Evolutionary conservation across 2,113 vertebrate species (phyloP).

Genomic region (Epinephelus moara): DNA sequence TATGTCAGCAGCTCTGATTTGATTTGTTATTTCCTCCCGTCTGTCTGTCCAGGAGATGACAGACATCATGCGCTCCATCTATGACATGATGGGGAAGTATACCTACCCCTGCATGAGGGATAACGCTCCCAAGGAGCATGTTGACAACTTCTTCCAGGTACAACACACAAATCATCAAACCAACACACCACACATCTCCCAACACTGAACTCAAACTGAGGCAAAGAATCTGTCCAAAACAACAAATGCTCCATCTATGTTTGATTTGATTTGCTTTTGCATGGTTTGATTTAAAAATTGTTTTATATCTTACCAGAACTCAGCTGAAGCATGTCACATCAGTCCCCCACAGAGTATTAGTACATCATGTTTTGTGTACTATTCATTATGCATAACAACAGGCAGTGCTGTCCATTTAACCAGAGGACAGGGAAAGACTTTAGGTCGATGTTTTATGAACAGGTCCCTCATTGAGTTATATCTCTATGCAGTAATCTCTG

Average conservation of each 20-base stretch:
- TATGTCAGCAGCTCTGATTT: neutral
- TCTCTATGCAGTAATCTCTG: neutral
- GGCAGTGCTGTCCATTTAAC: neutral
- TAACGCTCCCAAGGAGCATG: conserved; percentile 90
- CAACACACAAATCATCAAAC: conserved; percentile 32
- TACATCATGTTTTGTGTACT: neutral
- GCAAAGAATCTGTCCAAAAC: neutral
- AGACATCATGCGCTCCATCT: conserved; percentile 96
- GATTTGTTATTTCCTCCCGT: conserved; percentile 4
- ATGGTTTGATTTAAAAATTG: neutral
- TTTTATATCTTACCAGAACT: neutral
- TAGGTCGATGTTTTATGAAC: neutral
- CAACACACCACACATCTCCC: neutral
- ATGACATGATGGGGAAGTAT: conserved; percentile 97
- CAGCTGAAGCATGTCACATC: neutral
- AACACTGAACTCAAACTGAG: neutral
- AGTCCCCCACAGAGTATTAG: neutral
- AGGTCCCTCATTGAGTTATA: neutral
- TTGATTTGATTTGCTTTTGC: neutral
- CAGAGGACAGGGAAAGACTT: neutral
- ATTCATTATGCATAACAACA: neutral
- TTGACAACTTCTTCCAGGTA: conserved; percentile 96
- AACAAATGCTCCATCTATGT: neutral
- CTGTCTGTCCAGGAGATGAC: conserved; percentile 92
- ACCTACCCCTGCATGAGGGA: conserved; percentile 91